These are phyloP conservation scores for Platichthys stellatus DNA, from an alignment of 2,113 vertebrate species.

Conservation along the genomic window DNA sequence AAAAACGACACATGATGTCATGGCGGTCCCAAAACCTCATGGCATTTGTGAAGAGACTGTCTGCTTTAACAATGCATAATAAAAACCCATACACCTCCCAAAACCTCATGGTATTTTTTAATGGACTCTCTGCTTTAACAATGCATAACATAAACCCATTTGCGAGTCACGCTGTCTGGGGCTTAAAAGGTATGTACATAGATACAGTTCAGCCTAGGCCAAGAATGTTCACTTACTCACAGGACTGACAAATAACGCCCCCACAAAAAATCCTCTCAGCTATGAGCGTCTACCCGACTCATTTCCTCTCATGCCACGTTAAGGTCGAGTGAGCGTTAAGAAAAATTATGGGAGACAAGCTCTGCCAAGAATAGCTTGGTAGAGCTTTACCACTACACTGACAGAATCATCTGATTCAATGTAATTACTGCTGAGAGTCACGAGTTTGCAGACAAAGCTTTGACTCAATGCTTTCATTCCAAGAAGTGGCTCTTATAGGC, in stretches of 20 bases:
- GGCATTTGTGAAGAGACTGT: slow-evolving; percentile 17
- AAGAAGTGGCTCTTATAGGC: slow-evolving; percentile 10
- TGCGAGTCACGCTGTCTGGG: slow-evolving; percentile 2
- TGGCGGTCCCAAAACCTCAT: slow-evolving; percentile 23
- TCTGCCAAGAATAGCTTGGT: slow-evolving; percentile 22
- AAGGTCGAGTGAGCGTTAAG: slow-evolving; percentile 4
- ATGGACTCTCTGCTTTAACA: slow-evolving; percentile 15
- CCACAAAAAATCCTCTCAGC: slow-evolving; percentile 19
- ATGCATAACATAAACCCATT: background rate
- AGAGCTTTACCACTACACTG: background rate
- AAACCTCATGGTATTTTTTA: slow-evolving; percentile 21
- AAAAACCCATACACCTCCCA: slow-evolving; percentile 6
- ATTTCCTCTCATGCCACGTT: slow-evolving; percentile 33
- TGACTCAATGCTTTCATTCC: slow-evolving; percentile 2
- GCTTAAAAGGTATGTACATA: slow-evolving; percentile 4
- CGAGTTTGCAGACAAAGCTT: slow-evolving; percentile 11
- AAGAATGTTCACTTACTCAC: slow-evolving; percentile 16
- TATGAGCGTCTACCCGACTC: slow-evolving; percentile 27
- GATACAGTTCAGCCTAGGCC: slow-evolving; percentile 4
- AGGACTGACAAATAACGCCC: slow-evolving; percentile 12
- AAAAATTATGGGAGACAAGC: slow-evolving; percentile 16
- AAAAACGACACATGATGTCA: slow-evolving; percentile 51
- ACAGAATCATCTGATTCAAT: slow-evolving; percentile 12
- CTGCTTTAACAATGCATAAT: slow-evolving; percentile 8
- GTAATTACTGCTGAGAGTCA: slow-evolving; percentile 21